phyloP scores from a whole-genome alignment of 1,140 invertebrate species.

The Drosophila tani region DNA sequence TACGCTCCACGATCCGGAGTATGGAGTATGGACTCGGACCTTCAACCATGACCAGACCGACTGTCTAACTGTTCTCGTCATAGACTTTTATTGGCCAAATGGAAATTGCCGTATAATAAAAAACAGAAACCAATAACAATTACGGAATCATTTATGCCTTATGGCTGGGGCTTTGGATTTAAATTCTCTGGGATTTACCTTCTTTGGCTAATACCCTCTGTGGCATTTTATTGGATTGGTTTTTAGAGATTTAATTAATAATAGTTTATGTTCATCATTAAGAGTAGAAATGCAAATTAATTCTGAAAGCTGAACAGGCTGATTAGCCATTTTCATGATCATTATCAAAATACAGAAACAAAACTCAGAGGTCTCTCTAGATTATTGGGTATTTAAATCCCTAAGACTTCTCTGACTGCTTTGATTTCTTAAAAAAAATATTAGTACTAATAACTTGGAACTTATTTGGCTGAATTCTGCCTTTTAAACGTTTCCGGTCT shows the following conservation, averaged over 20 bases:
- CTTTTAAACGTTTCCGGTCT: neutral
- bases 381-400: neutral
- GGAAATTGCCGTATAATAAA: slow-evolving; percentile 6
- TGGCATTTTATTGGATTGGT: neutral
- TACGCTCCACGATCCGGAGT: slow-evolving; percentile 3
- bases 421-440: neutral
- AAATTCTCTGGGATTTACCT: neutral
- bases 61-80: slow-evolving; percentile 12
- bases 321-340: slow-evolving; percentile 3
- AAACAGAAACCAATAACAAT: slow-evolving; percentile 22
- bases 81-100: slow-evolving; percentile 19
- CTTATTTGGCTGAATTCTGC: neutral
- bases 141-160: slow-evolving; percentile 25
- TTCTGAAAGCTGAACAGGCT: neutral
- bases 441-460: neutral
- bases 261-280: slow-evolving; percentile 10
- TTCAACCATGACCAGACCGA: slow-evolving; percentile 24
- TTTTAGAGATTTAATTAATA: slow-evolving; percentile 16
- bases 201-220: neutral
- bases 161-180: neutral
- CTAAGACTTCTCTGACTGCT: neutral
- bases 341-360: neutral
- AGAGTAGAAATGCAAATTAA: slow-evolving; percentile 8
- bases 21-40: neutral
- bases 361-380: neutral